These are phyloP conservation scores for Ellobium chinense DNA, from an alignment of 2,888 invertebrate genomes.

Conservation along the genomic window DNA sequence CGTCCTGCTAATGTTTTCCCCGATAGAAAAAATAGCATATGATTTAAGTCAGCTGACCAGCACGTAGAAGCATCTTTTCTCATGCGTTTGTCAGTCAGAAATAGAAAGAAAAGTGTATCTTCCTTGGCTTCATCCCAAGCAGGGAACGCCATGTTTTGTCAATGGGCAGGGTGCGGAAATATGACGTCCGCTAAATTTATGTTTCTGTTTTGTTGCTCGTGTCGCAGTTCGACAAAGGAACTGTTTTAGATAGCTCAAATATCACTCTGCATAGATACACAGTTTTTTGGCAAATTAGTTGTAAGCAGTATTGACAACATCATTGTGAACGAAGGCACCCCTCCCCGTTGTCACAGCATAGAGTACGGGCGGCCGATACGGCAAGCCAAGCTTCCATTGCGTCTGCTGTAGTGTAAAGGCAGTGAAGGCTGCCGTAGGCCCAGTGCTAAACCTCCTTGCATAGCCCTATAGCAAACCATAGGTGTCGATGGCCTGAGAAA, in stretches of 20 bases:
- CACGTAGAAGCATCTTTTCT: background rate
- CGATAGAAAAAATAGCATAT: background rate
- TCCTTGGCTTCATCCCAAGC: background rate
- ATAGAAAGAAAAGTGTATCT: background rate
- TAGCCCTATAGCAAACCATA: background rate
- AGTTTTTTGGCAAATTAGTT: background rate
- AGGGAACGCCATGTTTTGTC: constrained; percentile 44
- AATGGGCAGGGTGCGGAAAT: background rate
- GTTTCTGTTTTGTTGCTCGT: background rate
- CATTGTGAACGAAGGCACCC: background rate
- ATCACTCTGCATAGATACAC: background rate
- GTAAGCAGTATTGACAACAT: background rate
- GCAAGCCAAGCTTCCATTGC: constrained; percentile 28
- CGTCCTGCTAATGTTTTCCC: background rate
- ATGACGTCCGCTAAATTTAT: constrained; percentile 39
- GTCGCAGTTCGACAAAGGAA: background rate
- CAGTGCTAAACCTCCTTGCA: constrained; percentile 7
- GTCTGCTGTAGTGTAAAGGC: constrained; percentile 30
- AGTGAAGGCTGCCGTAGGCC: constrained; percentile 15
- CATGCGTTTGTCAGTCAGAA: background rate
- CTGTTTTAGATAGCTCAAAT: background rate
- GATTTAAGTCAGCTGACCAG: background rate
- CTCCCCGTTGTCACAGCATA: background rate
- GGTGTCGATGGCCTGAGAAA: background rate
- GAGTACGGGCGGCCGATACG: background rate